phyloP scores from a whole-genome alignment of 2,888 invertebrate genomes.

The Matsumyia berberina region DNA sequence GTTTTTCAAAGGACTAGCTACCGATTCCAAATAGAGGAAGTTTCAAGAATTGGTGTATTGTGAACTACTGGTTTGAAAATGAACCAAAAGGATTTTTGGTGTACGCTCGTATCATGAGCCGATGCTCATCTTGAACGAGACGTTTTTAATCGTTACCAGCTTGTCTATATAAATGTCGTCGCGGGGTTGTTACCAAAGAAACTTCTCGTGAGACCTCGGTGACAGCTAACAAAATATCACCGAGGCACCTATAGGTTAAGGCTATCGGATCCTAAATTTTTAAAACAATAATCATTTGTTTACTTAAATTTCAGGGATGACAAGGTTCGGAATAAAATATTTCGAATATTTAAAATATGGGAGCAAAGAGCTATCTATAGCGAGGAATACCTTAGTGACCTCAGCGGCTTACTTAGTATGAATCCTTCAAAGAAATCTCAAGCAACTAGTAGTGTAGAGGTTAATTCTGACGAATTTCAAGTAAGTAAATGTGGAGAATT shows the following conservation, averaged over 20 bases:
- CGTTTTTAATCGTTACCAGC: no score
- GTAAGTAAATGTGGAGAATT: constrained; percentile 56
- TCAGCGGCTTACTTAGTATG: constrained; percentile 92
- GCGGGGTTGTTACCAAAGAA: no score
- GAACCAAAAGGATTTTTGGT: background rate
- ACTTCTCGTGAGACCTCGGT: no score
- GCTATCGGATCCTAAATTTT: no score
- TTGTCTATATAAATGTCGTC: no score
- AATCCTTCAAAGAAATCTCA: constrained; percentile 86
- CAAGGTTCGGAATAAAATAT: constrained; percentile 93
- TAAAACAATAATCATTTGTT: constrained; percentile 2
- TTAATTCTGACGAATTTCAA: constrained; percentile 82
- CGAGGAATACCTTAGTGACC: constrained; percentile 94
- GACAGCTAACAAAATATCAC: no score
- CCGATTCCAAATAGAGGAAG: background rate
- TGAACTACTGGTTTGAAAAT: constrained; percentile 2
- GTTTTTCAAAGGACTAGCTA: background rate
- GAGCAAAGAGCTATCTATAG: constrained; percentile 96
- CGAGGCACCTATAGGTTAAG: no score
- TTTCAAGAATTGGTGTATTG: background rate
- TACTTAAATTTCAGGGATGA: constrained; percentile 89
- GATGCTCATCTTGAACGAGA: no score
- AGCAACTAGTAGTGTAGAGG: constrained; percentile 72
- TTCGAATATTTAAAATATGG: constrained; percentile 98
- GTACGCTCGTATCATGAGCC: no score